A percentile compares a stretch with the other conserved stretches of the same genome.
phyloP scores from a whole-genome alignment of 2,113 vertebrate species.

The Eulemur rufifrons region DNA sequence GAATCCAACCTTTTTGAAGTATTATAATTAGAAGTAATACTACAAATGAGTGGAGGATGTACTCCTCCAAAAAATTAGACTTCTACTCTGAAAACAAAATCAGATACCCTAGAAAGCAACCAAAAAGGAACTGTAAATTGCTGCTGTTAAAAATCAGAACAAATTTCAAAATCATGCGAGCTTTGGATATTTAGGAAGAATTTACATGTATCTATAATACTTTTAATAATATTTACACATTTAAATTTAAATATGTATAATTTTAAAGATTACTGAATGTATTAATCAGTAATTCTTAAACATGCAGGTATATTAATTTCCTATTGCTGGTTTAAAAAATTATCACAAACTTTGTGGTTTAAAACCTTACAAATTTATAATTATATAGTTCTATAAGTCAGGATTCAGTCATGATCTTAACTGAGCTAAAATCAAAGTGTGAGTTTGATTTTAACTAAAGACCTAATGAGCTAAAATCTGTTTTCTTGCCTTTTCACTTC shows the following conservation, averaged over 20 bases:
- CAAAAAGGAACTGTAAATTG: neutral
- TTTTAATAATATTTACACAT: neutral
- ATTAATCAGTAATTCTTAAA: neutral
- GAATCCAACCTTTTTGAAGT: neutral
- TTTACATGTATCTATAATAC: neutral
- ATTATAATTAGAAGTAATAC: neutral
- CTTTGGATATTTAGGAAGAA: neutral
- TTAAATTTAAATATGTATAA: neutral
- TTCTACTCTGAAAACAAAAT: neutral
- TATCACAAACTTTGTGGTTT: neutral
- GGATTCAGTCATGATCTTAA: neutral
- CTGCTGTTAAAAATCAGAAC: neutral
- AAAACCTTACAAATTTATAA: neutral
- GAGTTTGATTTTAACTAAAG: neutral
- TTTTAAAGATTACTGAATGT: neutral
- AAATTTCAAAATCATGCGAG: neutral
- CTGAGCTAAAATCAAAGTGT: neutral
- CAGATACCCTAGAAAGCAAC: rapidly evolving
- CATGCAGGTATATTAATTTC: neutral
- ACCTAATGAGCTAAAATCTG: neutral
- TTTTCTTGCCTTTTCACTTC: neutral
- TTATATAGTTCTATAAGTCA: neutral
- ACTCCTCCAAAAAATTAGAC: neutral
- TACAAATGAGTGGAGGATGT: neutral
- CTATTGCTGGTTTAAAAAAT: neutral